Conservation (phyloP, 2,888 invertebrate genomes). For the Lepidochitona cinerea region DNA sequence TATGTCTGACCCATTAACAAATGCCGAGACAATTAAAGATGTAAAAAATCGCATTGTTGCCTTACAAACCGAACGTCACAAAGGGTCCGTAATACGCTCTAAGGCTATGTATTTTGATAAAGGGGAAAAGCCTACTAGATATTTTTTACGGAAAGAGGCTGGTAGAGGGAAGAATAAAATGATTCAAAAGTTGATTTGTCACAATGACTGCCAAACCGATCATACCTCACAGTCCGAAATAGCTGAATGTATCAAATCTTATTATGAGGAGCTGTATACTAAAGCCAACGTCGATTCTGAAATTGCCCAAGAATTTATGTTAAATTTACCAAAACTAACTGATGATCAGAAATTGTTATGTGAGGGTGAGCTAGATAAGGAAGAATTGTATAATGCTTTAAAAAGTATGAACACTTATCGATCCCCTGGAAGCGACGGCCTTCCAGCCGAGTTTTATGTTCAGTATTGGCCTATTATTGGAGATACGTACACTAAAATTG, state of each 20-base stretch:
- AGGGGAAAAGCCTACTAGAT: neutral
- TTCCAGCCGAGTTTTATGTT: too few species aligned
- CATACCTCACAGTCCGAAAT: neutral
- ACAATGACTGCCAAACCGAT: neutral
- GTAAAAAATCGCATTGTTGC: too few species aligned
- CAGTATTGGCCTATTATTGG: too few species aligned
- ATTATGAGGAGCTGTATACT: neutral
- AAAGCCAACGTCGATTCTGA: neutral
- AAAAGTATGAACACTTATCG: too few species aligned
- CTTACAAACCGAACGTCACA: too few species aligned
- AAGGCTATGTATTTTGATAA: neutral
- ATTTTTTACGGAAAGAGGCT: neutral
- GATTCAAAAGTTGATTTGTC: neutral
- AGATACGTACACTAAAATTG: too few species aligned
- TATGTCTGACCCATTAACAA: too few species aligned
- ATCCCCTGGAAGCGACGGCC: too few species aligned
- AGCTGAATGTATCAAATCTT: neutral
- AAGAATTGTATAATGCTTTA: neutral
- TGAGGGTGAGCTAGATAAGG: neutral
- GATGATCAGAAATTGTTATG: neutral
- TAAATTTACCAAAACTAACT: neutral
- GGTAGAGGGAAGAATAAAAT: neutral
- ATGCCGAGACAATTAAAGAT: too few species aligned
- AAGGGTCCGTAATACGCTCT: neutral
- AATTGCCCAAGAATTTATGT: neutral